These are phyloP conservation scores for Parotia lawesii DNA, from an alignment of 2,113 vertebrate genomes.

Conservation along the genomic window DNA sequence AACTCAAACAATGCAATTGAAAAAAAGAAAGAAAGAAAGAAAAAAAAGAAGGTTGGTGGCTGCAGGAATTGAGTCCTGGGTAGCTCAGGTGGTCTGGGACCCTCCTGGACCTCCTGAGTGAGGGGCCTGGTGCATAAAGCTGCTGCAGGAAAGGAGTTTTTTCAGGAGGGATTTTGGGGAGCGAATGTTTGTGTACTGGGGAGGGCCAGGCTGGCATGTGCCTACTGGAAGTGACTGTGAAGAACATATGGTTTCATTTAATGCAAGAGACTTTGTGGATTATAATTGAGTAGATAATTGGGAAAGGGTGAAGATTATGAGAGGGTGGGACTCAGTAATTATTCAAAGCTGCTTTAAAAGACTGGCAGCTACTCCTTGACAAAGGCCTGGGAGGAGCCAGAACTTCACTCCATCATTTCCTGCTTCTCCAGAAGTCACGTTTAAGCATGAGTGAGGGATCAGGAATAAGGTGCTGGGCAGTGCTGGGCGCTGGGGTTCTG, in stretches of 20 bases:
- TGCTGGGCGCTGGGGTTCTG: neutral
- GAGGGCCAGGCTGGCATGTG: neutral
- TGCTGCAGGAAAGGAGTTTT: neutral
- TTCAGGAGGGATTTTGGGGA: neutral
- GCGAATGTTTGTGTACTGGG: neutral
- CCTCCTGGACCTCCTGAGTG: neutral
- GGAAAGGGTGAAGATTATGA: slow-evolving; percentile 39
- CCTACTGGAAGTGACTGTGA: neutral
- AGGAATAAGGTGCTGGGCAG: fast-evolving
- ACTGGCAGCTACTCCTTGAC: slow-evolving; percentile 2
- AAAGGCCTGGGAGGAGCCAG: neutral
- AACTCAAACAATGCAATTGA: fast-evolving
- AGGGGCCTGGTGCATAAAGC: fast-evolving
- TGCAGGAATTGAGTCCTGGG: fast-evolving
- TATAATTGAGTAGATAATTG: slow-evolving; percentile 66
- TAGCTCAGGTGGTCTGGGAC: neutral
- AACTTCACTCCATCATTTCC: neutral
- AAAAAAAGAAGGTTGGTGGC: neutral
- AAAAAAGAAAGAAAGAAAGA: neutral
- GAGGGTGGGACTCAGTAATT: slow-evolving; percentile 40
- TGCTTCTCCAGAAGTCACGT: neutral
- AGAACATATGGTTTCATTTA: slow-evolving; percentile 52
- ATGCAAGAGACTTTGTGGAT: slow-evolving; percentile 54
- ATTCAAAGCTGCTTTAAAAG: slow-evolving; percentile 34
- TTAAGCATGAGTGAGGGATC: fast-evolving